Base-by-base conservation (phyloP, 2,888 invertebrate species). In the Microplitis manilae region DNA sequence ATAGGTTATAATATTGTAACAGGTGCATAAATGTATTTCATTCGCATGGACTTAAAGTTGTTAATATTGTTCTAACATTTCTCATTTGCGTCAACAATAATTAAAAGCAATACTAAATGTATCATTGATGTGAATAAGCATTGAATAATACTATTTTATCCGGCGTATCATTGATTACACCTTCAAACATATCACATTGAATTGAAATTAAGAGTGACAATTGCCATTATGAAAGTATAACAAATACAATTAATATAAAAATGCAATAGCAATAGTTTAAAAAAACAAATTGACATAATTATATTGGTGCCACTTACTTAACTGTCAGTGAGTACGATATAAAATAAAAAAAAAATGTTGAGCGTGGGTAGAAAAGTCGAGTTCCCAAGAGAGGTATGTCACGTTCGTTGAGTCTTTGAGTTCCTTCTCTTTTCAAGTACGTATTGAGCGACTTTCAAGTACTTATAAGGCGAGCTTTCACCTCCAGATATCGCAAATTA, bases 41-140 rank as follows among this genome's bases (percentile, higher is more conserved):
- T 68, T 80, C 74, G 72, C 7, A 68, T 30, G 68, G 40, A 50
- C 71, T 67, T 79, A 77, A 77, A 79, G 61, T 76, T 68, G 73
- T 61, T 61, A 38, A 71, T 64, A 71, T 76, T 65, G 62, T 70
- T 71, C 73, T 79, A 78, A 77, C 73, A 77, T 65, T 76, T 80
- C 81, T 83, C 82, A 84, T 85, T 83, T 50, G 82, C 78, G 84
- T 84, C 83, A 79, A 78, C 77, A 77, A 68, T 79, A 82, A 85
- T 83, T 83, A 83, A 83, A 75, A 82, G 79, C 81, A 80, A 82
- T 50, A 50, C 1, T 80, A 81, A 80, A 77, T 79, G 80, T 79
- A 79, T 40, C 80, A 77, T 68, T 77, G 81, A 79, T 70, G 82
- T 81, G 82, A 77, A 81, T 83, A 78, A 84, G 81, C 82, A 80